Evolutionary conservation across 2,888 invertebrate species (phyloP).

Genomic region (Mimumesa dahlbomi): DNA sequence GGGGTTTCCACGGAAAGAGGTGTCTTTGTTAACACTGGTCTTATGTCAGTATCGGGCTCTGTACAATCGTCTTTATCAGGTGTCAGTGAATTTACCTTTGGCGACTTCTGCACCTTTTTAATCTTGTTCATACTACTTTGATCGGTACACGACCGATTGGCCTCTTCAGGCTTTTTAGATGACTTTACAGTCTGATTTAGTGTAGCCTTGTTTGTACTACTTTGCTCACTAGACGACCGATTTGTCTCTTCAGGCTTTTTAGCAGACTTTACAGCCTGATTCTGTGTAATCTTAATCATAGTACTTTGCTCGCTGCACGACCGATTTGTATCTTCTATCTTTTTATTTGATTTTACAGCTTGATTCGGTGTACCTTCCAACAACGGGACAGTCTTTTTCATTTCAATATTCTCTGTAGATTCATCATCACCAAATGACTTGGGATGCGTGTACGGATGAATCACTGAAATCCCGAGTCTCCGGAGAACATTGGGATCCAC

Average conservation of each 20-base stretch:
- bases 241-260: too few species aligned
- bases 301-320: too few species aligned
- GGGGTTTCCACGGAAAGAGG: not conserved
- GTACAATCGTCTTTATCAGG: not conserved
- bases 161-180: not conserved
- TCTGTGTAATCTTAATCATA: too few species aligned
- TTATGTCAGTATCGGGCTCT: conserved; percentile 1
- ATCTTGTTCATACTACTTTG: not conserved
- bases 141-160: not conserved
- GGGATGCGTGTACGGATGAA: conserved; percentile 46
- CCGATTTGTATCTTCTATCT: too few species aligned
- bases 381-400: too few species aligned
- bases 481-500: conserved; percentile 55
- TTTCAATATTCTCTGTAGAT: not conserved
- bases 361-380: too few species aligned
- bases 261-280: too few species aligned
- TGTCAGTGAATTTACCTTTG: not conserved
- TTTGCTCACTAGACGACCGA: too few species aligned
- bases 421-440: not conserved
- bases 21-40: conserved; percentile 13
- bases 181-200: not conserved
- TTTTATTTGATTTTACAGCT: too few species aligned
- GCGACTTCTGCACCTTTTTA: not conserved
- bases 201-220: too few species aligned
- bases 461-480: conserved; percentile 64